Evolutionary conservation across 2,888 invertebrate species (phyloP).

Genomic region (Cantharis flavilabris): DNA sequence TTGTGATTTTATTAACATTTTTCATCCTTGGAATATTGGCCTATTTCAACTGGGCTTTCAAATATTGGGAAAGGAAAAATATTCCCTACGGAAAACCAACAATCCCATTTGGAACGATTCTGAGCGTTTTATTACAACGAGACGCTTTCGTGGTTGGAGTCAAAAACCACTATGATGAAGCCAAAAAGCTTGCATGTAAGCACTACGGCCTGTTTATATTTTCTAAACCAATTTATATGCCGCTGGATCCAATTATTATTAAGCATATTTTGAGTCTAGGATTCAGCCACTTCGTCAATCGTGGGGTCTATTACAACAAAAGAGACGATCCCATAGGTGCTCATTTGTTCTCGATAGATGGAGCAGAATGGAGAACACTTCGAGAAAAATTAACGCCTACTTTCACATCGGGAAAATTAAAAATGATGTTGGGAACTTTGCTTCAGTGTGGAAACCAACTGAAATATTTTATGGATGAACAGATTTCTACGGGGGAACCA

Average conservation of each 20-base stretch:
- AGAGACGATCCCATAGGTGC: neutral
- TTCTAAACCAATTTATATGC: neutral
- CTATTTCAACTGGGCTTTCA: neutral
- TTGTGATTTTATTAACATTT: neutral
- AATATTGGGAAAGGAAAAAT: neutral
- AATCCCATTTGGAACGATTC: neutral
- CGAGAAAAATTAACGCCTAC: constrained; percentile 31
- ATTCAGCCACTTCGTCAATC: neutral
- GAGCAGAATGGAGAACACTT: neutral
- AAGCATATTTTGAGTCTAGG: neutral
- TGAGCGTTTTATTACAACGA: neutral
- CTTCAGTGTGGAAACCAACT: constrained; percentile 17
- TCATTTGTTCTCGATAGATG: neutral
- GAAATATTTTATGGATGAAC: constrained; percentile 12
- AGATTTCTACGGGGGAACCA: neutral
- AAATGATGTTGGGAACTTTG: constrained; percentile 31
- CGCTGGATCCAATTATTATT: neutral
- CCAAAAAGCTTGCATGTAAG: neutral
- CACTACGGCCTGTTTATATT: neutral
- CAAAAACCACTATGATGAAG: neutral
- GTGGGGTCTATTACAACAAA: neutral
- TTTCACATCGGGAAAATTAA: constrained; percentile 35
- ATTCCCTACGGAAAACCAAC: neutral
- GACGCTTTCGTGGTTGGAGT: neutral
- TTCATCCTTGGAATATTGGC: neutral